These are phyloP conservation scores for Ceratina calcarata DNA, from an alignment of 1,140 invertebrate genomes.

Conservation along the genomic window DNA sequence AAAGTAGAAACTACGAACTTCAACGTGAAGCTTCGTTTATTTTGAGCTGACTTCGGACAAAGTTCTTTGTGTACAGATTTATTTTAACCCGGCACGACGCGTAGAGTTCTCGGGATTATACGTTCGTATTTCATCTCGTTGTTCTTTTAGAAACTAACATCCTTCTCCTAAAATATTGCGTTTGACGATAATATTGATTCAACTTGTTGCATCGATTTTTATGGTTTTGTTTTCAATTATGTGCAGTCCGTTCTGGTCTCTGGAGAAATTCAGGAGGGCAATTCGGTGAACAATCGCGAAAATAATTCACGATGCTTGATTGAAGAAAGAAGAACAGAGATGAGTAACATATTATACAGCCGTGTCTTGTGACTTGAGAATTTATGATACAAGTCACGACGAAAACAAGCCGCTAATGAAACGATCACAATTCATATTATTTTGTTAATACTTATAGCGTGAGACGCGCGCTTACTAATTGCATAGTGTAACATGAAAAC, in stretches of 20 bases:
- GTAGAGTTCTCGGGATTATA: not conserved
- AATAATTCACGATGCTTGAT: not conserved
- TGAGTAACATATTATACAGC: not conserved
- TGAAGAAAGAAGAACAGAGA: not conserved
- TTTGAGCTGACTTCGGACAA: not conserved
- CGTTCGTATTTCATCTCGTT: not conserved
- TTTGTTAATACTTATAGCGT: no score
- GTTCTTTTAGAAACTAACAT: constrained; percentile 2
- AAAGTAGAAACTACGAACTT: constrained; percentile 13
- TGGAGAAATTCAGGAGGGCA: constrained; percentile 45
- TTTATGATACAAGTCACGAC: no score
- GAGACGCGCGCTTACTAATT: no score
- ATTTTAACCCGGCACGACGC: not conserved
- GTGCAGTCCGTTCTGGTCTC: constrained; percentile 36
- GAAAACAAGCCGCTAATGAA: no score
- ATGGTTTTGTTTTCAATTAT: constrained; percentile 47
- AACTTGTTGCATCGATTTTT: constrained; percentile 24
- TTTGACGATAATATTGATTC: constrained; percentile 52
- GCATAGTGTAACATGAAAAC: no score
- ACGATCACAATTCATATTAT: no score
- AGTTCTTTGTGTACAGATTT: constrained; percentile 35
- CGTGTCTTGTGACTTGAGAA: no score
- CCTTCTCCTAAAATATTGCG: constrained; percentile 44
- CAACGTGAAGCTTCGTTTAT: not conserved
- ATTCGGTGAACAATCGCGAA: constrained; percentile 9